These are phyloP conservation scores for Hanleya hanleyi DNA, from an alignment of 2,888 invertebrate species.

Conservation along the genomic window DNA sequence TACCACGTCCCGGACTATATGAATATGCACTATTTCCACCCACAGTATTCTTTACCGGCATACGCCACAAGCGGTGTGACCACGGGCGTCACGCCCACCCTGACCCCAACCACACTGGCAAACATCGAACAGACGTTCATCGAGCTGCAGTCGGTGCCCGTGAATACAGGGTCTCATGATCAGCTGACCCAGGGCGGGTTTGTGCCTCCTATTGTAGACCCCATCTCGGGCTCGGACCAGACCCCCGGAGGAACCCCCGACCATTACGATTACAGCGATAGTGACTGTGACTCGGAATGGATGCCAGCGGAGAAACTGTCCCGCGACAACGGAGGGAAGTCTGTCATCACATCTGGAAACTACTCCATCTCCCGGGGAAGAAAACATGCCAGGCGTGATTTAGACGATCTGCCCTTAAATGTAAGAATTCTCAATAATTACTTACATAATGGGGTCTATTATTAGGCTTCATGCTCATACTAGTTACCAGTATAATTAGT, in stretches of 20 bases:
- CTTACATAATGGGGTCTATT: too few species aligned
- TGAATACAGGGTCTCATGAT: constrained; percentile 69
- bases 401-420: background rate
- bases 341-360: background rate
- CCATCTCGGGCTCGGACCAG: constrained; percentile 45
- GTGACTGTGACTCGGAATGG: constrained; percentile 1
- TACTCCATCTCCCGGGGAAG: background rate
- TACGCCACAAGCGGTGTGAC: constrained; percentile 82
- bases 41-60: constrained; percentile 58
- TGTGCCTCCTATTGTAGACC: constrained; percentile 82
- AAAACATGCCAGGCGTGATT: background rate
- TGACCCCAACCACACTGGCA: constrained; percentile 94
- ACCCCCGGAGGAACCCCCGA: background rate
- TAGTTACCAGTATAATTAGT: too few species aligned
- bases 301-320: background rate
- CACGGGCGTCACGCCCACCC: constrained; percentile 92
- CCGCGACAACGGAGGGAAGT: background rate
- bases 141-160: constrained; percentile 83
- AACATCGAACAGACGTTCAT: constrained; percentile 93
- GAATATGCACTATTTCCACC: constrained; percentile 1
- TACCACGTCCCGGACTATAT: constrained; percentile 1
- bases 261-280: constrained; percentile 6
- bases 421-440: too few species aligned
- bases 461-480: too few species aligned
- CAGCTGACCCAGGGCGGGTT: constrained; percentile 85